Percentiles rank a stretch among this genome's conserved stretches.
These are phyloP conservation scores for Hoplostethus mediterraneus DNA, from an alignment of 2,797 vertebrate genomes.

Conservation along the genomic window DNA sequence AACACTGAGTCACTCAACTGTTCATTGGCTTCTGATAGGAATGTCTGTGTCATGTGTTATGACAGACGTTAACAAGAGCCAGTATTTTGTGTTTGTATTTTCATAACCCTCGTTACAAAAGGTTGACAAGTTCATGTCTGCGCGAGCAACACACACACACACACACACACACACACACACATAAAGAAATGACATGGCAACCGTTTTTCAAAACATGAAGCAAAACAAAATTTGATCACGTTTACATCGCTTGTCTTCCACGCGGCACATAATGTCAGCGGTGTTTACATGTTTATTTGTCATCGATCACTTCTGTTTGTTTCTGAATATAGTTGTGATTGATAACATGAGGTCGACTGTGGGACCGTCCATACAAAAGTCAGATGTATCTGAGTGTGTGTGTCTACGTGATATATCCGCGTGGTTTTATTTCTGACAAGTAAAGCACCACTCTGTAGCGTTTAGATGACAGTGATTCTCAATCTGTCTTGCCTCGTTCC, in stretches of 20 bases:
- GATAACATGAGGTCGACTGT: constrained; percentile 1
- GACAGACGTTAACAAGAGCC: constrained; percentile 61
- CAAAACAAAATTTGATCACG: constrained; percentile 39
- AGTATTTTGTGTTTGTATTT: constrained; percentile 71
- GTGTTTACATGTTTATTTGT: constrained; percentile 64
- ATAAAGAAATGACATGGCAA: constrained; percentile 27
- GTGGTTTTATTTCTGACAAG: constrained; percentile 57
- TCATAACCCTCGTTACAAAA: constrained; percentile 60
- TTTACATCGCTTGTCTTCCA: constrained; percentile 58
- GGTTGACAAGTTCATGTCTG: constrained; percentile 58
- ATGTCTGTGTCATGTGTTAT: constrained; percentile 77
- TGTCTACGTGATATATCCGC: constrained; percentile 28
- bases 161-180: too few species aligned
- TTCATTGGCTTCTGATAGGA: constrained; percentile 65
- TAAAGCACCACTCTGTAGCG: constrained; percentile 38
- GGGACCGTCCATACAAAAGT: constrained; percentile 2
- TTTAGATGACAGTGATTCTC: constrained; percentile 43
- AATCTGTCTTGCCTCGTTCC: constrained; percentile 36
- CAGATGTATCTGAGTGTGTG: constrained; percentile 11
- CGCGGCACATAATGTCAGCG: constrained; percentile 41
- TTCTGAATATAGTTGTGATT: constrained; percentile 28
- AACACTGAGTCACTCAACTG: constrained; percentile 71
- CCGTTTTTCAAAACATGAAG: constrained; percentile 39
- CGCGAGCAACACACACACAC: neutral
- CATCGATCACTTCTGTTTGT: constrained; percentile 46